Conservation (phyloP, 2,888 invertebrate species). For the Melinopterus prodromus region DNA sequence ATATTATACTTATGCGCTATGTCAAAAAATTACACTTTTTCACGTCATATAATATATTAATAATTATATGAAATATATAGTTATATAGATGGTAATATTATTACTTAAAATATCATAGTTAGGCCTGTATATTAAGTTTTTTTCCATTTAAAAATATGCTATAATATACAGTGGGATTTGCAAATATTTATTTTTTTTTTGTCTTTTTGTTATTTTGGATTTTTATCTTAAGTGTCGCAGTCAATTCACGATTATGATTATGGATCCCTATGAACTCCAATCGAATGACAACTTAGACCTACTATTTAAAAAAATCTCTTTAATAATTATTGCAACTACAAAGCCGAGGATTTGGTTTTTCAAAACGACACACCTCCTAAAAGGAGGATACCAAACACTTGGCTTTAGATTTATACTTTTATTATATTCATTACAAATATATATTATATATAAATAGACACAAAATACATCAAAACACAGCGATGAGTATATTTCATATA, state of each 20-base stretch:
- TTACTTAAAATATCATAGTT: conserved; percentile 61
- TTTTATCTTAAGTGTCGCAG: conserved; percentile 52
- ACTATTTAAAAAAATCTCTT: conserved; percentile 22
- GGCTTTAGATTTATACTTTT: conserved; percentile 11
- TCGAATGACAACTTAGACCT: not conserved
- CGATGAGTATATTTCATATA: conserved; percentile 40
- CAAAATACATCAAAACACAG: conserved; percentile 55
- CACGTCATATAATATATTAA: conserved; percentile 32
- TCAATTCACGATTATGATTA: conserved; percentile 49
- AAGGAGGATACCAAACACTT: conserved; percentile 34
- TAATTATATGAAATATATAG: conserved; percentile 46
- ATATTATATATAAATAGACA: conserved; percentile 43
- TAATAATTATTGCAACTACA: conserved; percentile 43
- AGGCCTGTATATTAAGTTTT: conserved; percentile 62
- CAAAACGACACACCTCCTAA: conserved; percentile 37
- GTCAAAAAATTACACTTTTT: conserved; percentile 56
- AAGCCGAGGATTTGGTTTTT: conserved; percentile 31
- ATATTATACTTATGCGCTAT: conserved; percentile 50
- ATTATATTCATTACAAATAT: conserved; percentile 7
- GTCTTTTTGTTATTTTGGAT: conserved; percentile 5
- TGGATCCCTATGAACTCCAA: conserved; percentile 11
- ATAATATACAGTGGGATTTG: conserved; percentile 61
- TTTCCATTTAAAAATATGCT: conserved; percentile 60
- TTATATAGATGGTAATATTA: conserved; percentile 56
- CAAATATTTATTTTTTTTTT: conserved; percentile 42